A percentile compares a stretch with the other conserved stretches of the same genome.
Evolutionary conservation across 2,888 invertebrate genomes (phyloP).

Genomic region (Chrysolina haemoptera): DNA sequence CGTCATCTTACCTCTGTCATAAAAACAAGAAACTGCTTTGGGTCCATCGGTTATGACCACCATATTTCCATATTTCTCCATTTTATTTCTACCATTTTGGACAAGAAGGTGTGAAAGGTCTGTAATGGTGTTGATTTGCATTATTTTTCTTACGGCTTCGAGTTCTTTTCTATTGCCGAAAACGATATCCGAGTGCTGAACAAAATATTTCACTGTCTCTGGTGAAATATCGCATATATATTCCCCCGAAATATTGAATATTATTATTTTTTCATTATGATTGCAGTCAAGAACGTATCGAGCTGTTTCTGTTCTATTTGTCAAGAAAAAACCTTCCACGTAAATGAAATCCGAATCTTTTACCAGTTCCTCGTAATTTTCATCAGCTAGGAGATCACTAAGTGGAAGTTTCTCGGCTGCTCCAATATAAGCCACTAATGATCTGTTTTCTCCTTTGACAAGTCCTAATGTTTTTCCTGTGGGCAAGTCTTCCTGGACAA

Average conservation of each 20-base stretch:
- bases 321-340: constrained; percentile 75
- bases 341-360: constrained; percentile 67
- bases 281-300: constrained; percentile 68
- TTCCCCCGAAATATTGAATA: constrained; percentile 72
- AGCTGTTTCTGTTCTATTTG: constrained; percentile 70
- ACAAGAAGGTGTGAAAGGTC: constrained; percentile 45
- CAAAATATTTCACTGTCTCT: constrained; percentile 68
- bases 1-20: constrained; percentile 50
- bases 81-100: constrained; percentile 34
- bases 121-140: constrained; percentile 56
- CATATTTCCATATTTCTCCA: constrained; percentile 67
- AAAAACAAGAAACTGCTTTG: constrained; percentile 71
- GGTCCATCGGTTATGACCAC: constrained; percentile 78
- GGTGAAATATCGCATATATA: constrained; percentile 71
- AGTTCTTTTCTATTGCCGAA: constrained; percentile 75
- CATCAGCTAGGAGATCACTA: constrained; percentile 58
- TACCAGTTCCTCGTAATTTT: constrained; percentile 54
- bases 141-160: constrained; percentile 65
- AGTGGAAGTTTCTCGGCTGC: constrained; percentile 70
- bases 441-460: constrained; percentile 68
- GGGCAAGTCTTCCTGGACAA: constrained; percentile 61
- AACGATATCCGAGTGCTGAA: constrained; percentile 71
- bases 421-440: constrained; percentile 73
- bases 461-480: constrained; percentile 73
- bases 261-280: constrained; percentile 66